These are phyloP conservation scores for Halcyon leucocephala DNA, from an alignment of 2,797 vertebrate genomes.

Conservation along the genomic window DNA sequence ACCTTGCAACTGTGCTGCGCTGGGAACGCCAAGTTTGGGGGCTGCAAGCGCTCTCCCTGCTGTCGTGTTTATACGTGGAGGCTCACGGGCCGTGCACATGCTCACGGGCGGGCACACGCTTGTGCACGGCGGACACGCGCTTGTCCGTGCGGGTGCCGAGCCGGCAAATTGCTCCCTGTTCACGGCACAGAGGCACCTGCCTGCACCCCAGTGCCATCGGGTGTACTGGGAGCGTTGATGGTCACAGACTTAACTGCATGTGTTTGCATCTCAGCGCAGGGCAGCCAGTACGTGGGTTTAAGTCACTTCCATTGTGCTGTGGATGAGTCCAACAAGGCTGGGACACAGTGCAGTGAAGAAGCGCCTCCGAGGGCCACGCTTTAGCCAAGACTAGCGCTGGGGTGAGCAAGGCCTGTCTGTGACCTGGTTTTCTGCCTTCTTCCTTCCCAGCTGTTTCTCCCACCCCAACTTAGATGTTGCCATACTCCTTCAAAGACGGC, in stretches of 20 bases:
- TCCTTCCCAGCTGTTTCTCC: background rate
- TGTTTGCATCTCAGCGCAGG: background rate
- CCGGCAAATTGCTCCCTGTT: fast-evolving
- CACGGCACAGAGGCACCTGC: background rate
- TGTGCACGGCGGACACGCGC: fast-evolving
- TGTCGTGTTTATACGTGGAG: background rate
- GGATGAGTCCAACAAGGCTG: background rate
- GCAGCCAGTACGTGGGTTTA: fast-evolving
- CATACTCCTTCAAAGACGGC: background rate
- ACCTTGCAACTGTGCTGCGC: conserved; percentile 69
- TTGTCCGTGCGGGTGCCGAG: background rate
- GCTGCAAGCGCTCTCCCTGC: conserved; percentile 28
- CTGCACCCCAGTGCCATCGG: background rate
- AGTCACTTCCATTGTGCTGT: background rate
- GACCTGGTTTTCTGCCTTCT: background rate
- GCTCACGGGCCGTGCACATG: background rate
- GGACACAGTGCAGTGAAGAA: background rate
- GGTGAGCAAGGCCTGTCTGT: background rate
- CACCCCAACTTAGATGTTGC: background rate
- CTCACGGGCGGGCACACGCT: background rate
- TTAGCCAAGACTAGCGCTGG: background rate
- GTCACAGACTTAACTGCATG: fast-evolving
- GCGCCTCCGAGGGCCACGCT: fast-evolving
- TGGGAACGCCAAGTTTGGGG: conserved; percentile 58
- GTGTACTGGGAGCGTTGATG: background rate